phyloP scores from a whole-genome alignment of 2,888 invertebrate species.

The Sisyra terminalis region DNA sequence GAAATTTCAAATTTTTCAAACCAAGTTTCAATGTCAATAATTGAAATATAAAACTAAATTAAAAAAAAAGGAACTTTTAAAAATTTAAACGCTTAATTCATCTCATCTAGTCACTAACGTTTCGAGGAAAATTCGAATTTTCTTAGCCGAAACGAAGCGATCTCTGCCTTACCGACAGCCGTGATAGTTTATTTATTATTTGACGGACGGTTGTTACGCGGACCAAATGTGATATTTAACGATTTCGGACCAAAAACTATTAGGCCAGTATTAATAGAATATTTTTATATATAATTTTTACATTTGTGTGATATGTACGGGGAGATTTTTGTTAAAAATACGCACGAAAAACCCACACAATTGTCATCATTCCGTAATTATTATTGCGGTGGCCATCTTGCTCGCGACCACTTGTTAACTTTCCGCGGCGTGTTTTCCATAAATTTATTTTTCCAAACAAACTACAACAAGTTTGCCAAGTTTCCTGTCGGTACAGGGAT shows the following conservation, averaged over 20 bases:
- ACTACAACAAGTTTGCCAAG: too few relatives aligned
- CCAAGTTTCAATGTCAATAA: too few relatives aligned
- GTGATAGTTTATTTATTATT: not conserved
- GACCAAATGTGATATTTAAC: conserved; percentile 26
- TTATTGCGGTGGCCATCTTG: conserved; percentile 22
- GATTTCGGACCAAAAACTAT: conserved; percentile 24
- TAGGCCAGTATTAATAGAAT: conserved; percentile 23
- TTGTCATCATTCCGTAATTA: not conserved
- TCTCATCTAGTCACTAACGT: too few relatives aligned
- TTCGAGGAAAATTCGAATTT: too few relatives aligned
- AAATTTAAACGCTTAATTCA: too few relatives aligned
- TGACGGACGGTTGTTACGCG: conserved; percentile 25
- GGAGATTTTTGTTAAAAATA: too few relatives aligned
- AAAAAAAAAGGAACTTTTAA: too few relatives aligned
- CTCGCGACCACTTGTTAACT: conserved; percentile 28
- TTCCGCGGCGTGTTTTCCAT: conserved; percentile 12
- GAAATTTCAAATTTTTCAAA: too few relatives aligned
- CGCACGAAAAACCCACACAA: not conserved
- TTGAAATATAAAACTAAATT: too few relatives aligned
- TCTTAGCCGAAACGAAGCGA: not conserved
- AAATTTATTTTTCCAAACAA: too few relatives aligned
- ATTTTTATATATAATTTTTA: conserved; percentile 24
- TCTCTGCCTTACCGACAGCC: conserved; percentile 2
- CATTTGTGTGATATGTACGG: conserved; percentile 8
- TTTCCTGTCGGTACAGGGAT: too few relatives aligned